Evolutionary conservation across 2,888 invertebrate species (phyloP).

Genomic region (Synergus gifuensis): DNA sequence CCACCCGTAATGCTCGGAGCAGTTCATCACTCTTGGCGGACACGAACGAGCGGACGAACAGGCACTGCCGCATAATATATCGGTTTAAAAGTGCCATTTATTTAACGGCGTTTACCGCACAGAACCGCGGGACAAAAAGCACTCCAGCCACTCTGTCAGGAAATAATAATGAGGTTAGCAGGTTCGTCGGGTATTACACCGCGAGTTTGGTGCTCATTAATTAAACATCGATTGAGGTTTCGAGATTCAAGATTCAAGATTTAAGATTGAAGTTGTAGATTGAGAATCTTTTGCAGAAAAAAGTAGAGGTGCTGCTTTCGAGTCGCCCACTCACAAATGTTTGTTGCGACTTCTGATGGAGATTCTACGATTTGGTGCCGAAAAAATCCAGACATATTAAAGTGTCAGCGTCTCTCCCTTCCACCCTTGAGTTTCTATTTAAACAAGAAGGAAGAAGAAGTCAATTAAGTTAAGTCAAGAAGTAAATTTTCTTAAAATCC

Average conservation of each 20-base stretch:
- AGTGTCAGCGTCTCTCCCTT: constrained; percentile 63
- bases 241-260: not conserved
- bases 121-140: constrained; percentile 70
- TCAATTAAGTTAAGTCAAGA: no score
- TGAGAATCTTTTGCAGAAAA: constrained; percentile 1
- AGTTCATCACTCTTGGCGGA: constrained; percentile 72
- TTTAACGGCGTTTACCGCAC: constrained; percentile 70
- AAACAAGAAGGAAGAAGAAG: not conserved
- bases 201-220: constrained; percentile 45
- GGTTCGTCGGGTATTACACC: constrained; percentile 62
- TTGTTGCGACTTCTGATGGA: not conserved
- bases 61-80: constrained; percentile 71
- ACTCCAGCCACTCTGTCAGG: constrained; percentile 54
- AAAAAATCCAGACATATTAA: constrained; percentile 60
- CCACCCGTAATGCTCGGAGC: constrained; percentile 69
- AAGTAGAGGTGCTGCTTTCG: constrained; percentile 2
- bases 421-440: constrained; percentile 52
- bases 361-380: constrained; percentile 27
- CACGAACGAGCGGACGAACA: constrained; percentile 53
- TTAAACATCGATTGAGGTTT: constrained; percentile 34
- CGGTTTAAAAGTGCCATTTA: constrained; percentile 76
- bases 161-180: constrained; percentile 75
- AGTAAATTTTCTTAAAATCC: not conserved
- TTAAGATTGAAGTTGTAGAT: constrained; percentile 1
- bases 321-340: constrained; percentile 5